Conservation (phyloP, 92 coral and sea anemone genomes). For the Paragorgia papillata region DNA sequence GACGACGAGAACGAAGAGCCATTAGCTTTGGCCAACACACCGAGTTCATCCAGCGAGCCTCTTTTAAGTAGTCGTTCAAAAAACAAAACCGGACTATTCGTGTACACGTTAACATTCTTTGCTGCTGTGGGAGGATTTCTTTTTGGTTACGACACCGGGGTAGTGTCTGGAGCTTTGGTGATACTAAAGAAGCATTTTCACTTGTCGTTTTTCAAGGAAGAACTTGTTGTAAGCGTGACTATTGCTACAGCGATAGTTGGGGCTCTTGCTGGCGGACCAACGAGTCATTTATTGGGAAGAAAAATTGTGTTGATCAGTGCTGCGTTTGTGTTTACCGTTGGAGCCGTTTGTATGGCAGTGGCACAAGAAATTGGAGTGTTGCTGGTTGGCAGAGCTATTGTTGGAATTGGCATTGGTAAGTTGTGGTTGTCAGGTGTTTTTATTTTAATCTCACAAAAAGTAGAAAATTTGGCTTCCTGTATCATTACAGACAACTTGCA, state of each 20-base stretch:
- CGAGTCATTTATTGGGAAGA: conserved; percentile 74
- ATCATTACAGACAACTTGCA: too few relatives aligned
- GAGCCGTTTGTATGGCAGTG: conserved; percentile 82
- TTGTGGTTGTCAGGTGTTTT: neutral
- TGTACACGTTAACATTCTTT: conserved; percentile 69
- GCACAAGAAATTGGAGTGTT: conserved; percentile 65
- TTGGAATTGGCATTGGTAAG: conserved; percentile 92
- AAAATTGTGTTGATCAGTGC: conserved; percentile 71
- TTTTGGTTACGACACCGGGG: conserved; percentile 97
- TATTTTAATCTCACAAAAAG: too few relatives aligned
- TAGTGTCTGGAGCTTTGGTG: conserved; percentile 90
- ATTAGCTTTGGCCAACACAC: too few relatives aligned
- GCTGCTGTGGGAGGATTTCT: conserved; percentile 95
- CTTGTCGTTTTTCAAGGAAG: conserved; percentile 76
- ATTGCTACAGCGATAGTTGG: conserved; percentile 85
- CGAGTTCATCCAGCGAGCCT: too few relatives aligned
- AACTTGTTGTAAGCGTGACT: conserved; percentile 79
- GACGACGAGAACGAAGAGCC: too few relatives aligned
- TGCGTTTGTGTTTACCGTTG: conserved; percentile 73
- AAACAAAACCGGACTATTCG: conserved; percentile 43
- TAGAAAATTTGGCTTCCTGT: too few relatives aligned
- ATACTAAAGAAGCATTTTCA: conserved; percentile 68
- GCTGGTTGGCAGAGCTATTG: conserved; percentile 75
- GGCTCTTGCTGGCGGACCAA: conserved; percentile 69
- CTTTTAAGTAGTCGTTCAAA: neutral